Evolutionary conservation across 2,888 invertebrate genomes (phyloP).

Genomic region (Micoletzkya japonica): DNA sequence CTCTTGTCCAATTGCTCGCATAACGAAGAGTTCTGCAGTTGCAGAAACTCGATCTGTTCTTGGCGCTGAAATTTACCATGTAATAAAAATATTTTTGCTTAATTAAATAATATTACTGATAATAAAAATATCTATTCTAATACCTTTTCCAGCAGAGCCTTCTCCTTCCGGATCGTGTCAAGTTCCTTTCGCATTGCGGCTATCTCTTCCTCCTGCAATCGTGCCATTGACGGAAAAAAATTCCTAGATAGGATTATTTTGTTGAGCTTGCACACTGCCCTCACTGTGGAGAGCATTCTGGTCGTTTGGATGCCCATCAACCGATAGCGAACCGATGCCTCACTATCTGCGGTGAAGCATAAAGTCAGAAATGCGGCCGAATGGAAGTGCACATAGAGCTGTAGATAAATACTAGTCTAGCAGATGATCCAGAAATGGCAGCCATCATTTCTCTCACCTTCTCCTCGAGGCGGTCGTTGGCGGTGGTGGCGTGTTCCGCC

Average conservation of each 20-base stretch:
- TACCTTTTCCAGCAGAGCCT: slow-evolving; percentile 18
- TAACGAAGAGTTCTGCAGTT: slow-evolving; percentile 40
- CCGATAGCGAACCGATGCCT: too few relatives aligned
- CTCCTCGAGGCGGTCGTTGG: slow-evolving; percentile 13
- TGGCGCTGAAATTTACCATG: slow-evolving; percentile 14
- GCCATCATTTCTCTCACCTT: slow-evolving; percentile 8
- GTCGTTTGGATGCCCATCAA: too few relatives aligned
- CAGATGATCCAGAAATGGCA: not conserved
- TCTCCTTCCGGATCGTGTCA: slow-evolving; percentile 10
- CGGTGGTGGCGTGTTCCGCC: not conserved
- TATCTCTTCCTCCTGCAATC: slow-evolving; percentile 20
- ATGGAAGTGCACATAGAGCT: too few relatives aligned
- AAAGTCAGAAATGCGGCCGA: too few relatives aligned
- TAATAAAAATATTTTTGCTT: not conserved
- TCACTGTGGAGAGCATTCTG: too few relatives aligned
- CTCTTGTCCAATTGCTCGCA: slow-evolving; percentile 41
- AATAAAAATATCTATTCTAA: not conserved
- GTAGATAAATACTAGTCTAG: not conserved
- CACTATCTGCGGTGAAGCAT: too few relatives aligned
- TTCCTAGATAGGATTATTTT: too few relatives aligned
- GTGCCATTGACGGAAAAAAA: not conserved
- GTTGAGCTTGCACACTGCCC: too few relatives aligned
- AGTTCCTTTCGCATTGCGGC: slow-evolving; percentile 3
- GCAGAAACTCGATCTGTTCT: slow-evolving; percentile 37
- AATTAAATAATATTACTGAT: not conserved